These are phyloP conservation scores for Pantelozetes paolii DNA, from an alignment of 2,888 invertebrate species.

Conservation along the genomic window DNA sequence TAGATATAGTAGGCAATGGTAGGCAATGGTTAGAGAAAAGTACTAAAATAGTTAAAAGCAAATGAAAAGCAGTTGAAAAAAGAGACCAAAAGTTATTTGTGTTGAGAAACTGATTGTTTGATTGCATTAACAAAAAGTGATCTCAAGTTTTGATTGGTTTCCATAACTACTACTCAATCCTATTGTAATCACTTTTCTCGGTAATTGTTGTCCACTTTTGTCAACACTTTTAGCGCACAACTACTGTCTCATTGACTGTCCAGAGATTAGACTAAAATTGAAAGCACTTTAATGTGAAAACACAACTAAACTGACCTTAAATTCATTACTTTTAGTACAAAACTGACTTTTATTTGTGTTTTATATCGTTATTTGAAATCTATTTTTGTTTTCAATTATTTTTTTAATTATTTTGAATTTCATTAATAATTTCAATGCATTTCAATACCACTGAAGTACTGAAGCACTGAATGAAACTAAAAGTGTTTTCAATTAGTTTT, in stretches of 20 bases:
- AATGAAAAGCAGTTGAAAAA: background rate
- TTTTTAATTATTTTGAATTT: too few relatives aligned
- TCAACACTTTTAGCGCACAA: background rate
- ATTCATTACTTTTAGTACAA: too few relatives aligned
- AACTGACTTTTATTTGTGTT: too few relatives aligned
- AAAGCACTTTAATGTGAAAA: background rate
- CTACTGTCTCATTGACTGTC: too few relatives aligned
- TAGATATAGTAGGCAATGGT: background rate
- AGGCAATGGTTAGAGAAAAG: background rate
- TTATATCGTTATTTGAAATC: too few relatives aligned
- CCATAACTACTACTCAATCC: background rate
- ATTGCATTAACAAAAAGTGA: constrained; percentile 3
- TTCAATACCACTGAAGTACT: too few relatives aligned
- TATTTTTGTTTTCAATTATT: too few relatives aligned
- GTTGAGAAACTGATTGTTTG: background rate
- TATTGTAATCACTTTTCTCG: background rate
- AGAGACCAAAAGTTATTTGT: background rate
- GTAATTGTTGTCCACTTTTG: background rate
- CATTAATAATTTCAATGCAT: too few relatives aligned
- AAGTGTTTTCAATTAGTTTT: background rate
- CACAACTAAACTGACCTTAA: too few relatives aligned
- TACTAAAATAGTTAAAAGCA: too few relatives aligned
- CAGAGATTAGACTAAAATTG: background rate
- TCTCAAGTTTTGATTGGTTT: background rate
- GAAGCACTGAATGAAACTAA: background rate